Evolutionary conservation across 1,140 invertebrate species (phyloP).

Genomic region (Olivierus martensii): DNA sequence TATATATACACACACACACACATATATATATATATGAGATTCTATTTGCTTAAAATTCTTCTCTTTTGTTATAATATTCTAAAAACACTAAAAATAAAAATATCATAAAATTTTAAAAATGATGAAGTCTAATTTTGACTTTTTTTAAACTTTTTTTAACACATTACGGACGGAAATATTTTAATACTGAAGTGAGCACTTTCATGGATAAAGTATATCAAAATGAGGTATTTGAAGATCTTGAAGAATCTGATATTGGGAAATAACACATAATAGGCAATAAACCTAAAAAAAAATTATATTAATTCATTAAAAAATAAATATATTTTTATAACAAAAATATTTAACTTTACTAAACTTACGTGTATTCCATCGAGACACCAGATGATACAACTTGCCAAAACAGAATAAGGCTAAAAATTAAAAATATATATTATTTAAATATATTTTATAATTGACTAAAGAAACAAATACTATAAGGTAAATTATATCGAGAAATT

Average conservation of each 20-base stretch:
- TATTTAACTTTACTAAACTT: conserved; percentile 40
- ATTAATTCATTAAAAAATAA: conserved; percentile 14
- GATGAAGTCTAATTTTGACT: too few species aligned
- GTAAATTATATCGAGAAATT: too few species aligned
- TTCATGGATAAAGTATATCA: conserved; percentile 28
- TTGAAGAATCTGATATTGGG: conserved; percentile 64
- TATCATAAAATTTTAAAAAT: too few species aligned
- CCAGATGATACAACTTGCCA: conserved; percentile 55
- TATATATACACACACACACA: too few species aligned
- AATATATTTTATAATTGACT: too few species aligned
- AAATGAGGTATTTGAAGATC: conserved; percentile 73
- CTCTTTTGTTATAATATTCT: too few species aligned
- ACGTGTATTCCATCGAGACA: conserved; percentile 54
- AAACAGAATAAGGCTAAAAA: conserved; percentile 57
- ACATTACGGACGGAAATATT: too few species aligned
- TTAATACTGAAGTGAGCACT: background rate
- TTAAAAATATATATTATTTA: conserved; percentile 4
- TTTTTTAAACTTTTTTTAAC: too few species aligned
- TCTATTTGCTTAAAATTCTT: too few species aligned
- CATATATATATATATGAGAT: too few species aligned
- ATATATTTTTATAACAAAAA: background rate
- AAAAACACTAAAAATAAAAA: too few species aligned
- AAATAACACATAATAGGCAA: conserved; percentile 67
- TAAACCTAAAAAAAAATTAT: conserved; percentile 49
- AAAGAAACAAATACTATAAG: too few species aligned